Base-by-base conservation (phyloP, 2,113 vertebrate species). In the Pagrus major region DNA sequence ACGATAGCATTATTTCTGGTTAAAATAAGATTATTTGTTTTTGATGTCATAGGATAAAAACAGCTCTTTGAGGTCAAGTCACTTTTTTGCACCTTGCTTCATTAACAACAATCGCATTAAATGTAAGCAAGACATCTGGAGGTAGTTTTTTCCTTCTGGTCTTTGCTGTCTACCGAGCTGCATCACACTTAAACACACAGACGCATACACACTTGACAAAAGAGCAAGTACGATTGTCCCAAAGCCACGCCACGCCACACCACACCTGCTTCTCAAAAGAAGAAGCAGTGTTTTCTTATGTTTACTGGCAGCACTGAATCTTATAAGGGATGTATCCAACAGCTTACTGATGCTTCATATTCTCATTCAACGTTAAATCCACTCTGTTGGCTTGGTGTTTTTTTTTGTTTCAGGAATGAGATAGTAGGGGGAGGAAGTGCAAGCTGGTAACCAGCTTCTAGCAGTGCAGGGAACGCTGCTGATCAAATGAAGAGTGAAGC, bases 351-450 rank as follows among this genome's bases (percentile, higher is more conserved):
- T 54, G 55, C 46, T 52, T 20, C 18, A 4, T 33, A 55, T 46
- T 42, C 39, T 68, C 39, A 69, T 55, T 68, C 37, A 23, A 39
- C 6, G 8, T 46, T 68, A 55, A 73, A 55, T 78, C 69, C 56
- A 6, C 29, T 83, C 47, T 39, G 65, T 23, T n/a, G 10, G 37
- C 42, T 58, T 29, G 42, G 27, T 41, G 9, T 54, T 52, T 18
- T 25, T 20, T 16, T 46, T 3, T 58, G 23, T 41, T 46, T 52
- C 25, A 27, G 49, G 47, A 8, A 14, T 5, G 35, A 42, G 55
- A 46, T 41, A 47, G 9, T 33, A 39, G 10, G 11, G 51, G 41
- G 12, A 20, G 23, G 51, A 44, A 10, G 72, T 39, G 44, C 58
- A 51, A n/a, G n/a, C n/a, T n/a, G n/a, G n/a, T n/a, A n/a, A n/a